Conservation (phyloP, 2,113 vertebrate species). For the Dinomys branickii region DNA sequence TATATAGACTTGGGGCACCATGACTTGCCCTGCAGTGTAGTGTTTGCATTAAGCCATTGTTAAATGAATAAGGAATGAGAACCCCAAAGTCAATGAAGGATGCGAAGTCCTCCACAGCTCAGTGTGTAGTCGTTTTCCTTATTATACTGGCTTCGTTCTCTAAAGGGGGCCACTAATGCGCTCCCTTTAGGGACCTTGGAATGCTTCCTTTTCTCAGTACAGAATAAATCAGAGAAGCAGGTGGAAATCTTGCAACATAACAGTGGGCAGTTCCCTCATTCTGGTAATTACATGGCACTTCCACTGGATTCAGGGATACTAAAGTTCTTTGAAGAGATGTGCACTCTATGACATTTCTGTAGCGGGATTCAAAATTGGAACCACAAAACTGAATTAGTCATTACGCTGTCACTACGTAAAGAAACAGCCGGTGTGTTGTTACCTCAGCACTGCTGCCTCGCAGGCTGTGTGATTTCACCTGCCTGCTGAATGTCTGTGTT, state of each 20-base stretch:
- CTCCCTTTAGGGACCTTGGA: not conserved
- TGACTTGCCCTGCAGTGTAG: not conserved
- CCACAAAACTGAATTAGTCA: constrained; percentile 42
- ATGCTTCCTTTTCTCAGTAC: constrained; percentile 10
- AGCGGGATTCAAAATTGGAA: constrained; percentile 60
- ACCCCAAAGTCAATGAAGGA: not conserved
- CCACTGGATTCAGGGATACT: constrained; percentile 29
- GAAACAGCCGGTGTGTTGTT: constrained; percentile 51
- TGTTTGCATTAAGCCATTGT: not conserved
- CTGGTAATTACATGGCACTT: constrained; percentile 55
- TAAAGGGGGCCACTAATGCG: too few species aligned
- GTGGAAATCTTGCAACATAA: constrained; percentile 18
- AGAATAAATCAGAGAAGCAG: constrained; percentile 53
- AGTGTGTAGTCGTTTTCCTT: not conserved
- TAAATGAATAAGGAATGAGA: not conserved
- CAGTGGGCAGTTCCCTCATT: constrained; percentile 26
- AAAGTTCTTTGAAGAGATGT: constrained; percentile 59
- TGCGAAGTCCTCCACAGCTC: not conserved
- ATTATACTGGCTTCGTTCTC: too few species aligned
- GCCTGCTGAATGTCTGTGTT: constrained; percentile 59
- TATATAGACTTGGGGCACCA: not conserved
- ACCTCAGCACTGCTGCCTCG: not conserved
- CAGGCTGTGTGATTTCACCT: constrained; percentile 56
- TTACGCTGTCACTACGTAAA: constrained; percentile 46
- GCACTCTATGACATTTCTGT: constrained; percentile 52